phyloP scores from a whole-genome alignment of 2,888 invertebrate species.

The Rugalucina vietnamica region DNA sequence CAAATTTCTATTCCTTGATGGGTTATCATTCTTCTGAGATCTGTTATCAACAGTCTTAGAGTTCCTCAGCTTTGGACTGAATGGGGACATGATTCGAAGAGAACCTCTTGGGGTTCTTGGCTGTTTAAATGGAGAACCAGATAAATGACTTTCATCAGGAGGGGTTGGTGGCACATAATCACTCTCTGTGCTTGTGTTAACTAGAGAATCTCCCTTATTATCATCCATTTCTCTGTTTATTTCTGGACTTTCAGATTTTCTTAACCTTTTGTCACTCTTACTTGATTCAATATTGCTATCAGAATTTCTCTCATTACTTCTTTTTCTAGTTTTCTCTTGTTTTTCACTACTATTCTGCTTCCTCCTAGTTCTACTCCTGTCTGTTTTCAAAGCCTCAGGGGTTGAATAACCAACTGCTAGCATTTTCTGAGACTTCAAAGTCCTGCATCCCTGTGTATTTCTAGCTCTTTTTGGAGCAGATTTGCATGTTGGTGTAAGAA shows the following conservation, averaged over 20 bases:
- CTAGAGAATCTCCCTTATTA: background rate
- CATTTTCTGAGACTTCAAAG: slow-evolving; percentile 36
- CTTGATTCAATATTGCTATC: background rate
- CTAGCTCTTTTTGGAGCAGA: slow-evolving; percentile 41
- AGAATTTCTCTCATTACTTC: slow-evolving; percentile 30
- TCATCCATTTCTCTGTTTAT: background rate
- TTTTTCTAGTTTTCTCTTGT: slow-evolving; percentile 22
- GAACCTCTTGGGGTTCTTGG: slow-evolving; percentile 15
- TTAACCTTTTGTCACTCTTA: background rate
- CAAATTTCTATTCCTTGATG: background rate
- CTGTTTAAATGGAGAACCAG: slow-evolving; percentile 45
- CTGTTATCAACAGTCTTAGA: background rate
- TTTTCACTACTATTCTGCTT: background rate
- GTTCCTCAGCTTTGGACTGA: slow-evolving; percentile 51
- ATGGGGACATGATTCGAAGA: slow-evolving; percentile 11
- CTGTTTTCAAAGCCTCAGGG: slow-evolving; percentile 34
- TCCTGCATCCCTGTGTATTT: slow-evolving; percentile 15
- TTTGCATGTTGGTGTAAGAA: slow-evolving; percentile 41
- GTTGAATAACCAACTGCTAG: slow-evolving; percentile 38
- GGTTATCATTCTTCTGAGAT: background rate
- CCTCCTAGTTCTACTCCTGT: slow-evolving; percentile 21
- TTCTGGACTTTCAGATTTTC: background rate
- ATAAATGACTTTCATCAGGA: slow-evolving; percentile 64
- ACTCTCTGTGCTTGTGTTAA: slow-evolving; percentile 68
- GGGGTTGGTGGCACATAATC: slow-evolving; percentile 82